Conservation (phyloP, 2,113 vertebrate species). For the Aramus guarauna region DNA sequence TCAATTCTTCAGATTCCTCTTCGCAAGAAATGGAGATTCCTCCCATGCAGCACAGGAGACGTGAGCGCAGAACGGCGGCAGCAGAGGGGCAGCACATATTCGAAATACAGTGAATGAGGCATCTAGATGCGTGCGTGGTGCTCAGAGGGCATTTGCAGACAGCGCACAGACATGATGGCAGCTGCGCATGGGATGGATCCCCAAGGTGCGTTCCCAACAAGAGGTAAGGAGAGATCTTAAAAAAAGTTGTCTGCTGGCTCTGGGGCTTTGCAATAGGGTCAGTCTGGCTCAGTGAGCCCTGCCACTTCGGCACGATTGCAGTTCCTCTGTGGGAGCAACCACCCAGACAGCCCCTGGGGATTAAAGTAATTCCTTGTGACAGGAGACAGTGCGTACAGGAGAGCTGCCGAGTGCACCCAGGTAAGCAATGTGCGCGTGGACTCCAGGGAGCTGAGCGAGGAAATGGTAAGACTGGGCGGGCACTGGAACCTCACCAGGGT, state of each 20-base stretch:
- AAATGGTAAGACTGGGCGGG: background rate
- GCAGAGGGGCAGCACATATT: background rate
- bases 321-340: background rate
- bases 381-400: background rate
- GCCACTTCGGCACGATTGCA: rapidly evolving
- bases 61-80: background rate
- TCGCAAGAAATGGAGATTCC: background rate
- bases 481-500: background rate
- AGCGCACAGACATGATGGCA: rapidly evolving
- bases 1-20: background rate
- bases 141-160: background rate
- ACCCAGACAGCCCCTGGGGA: too few species aligned
- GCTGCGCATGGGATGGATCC: background rate
- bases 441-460: background rate
- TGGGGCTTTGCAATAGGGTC: background rate
- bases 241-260: background rate
- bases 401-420: background rate
- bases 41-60: background rate
- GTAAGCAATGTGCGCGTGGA: rapidly evolving
- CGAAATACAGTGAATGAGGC: background rate
- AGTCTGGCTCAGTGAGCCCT: background rate
- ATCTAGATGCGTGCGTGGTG: rapidly evolving
- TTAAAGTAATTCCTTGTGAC: background rate
- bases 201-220: background rate
- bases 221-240: background rate